Evolutionary conservation across 2,113 vertebrate genomes (phyloP), one percentile per base, ranked within the genome.

Genomic region (Actenoides lindsayi): DNA sequence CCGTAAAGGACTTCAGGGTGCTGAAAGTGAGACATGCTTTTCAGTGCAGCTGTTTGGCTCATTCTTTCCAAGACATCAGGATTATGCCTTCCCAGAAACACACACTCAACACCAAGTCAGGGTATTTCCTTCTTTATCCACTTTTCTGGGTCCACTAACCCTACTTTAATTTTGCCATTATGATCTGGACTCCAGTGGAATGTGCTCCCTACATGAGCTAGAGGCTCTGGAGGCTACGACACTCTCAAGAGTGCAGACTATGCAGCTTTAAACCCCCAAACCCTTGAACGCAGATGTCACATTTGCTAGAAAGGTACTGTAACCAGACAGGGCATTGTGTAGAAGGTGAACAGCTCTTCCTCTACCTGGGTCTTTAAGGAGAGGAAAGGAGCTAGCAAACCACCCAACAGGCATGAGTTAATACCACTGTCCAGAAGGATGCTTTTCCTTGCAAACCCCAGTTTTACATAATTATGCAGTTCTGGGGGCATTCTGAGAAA

Each of bases 141-240:
- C 6, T 48, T 82, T 71, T 83, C 31, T 63, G 16, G 9, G 5
- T 78, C n/a, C 16, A 30, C 13, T 65, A 81, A 33, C 16, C 27
- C 11, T 57, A 39, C 12, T 10, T 41, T 71, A 56, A 54, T 76
- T 76, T 88, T 19, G 62, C 2, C 5, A 13, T 20, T 79, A 21
- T n/a, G 18, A 4, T 53, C 39, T 17, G 16, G 13, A 30, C 25
- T 68, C 23, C 18, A 59, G 42, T 27, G 39, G 25, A 84, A 70
- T 0, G 0, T 31, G 6, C 1, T 13, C 24, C 17, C 27, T 48
- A 39, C 10, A 44, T 24, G 12, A 67, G 5, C 20, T 18, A 53
- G 46, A 8, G 30, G 33, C 28, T 82, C 9, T 73, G 46, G 33
- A 83, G 50, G 31, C 19, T 6, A 81, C 12, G 20, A 62, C 24